These are phyloP conservation scores for Marmota flaviventris DNA, from an alignment of 2,113 vertebrate genomes.

Conservation along the genomic window DNA sequence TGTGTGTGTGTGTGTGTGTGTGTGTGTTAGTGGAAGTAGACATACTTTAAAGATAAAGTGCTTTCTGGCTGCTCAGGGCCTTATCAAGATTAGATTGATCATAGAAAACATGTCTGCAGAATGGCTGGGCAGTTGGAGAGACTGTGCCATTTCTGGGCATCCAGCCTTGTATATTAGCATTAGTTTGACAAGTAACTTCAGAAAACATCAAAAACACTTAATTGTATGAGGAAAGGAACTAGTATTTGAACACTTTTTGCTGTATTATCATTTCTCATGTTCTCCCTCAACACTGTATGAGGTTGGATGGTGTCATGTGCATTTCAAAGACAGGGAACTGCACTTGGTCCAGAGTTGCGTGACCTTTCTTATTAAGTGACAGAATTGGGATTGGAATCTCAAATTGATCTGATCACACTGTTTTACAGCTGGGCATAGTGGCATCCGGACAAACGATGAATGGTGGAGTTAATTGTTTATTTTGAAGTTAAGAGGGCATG, in stretches of 20 bases:
- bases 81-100: slow-evolving; percentile 17
- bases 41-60: neutral
- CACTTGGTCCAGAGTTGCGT: neutral
- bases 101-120: neutral
- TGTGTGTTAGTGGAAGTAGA: neutral
- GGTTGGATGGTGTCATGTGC: neutral
- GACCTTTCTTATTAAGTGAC: neutral
- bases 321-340: neutral
- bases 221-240: neutral
- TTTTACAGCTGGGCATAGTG: neutral
- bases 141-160: neutral
- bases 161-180: neutral
- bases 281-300: neutral
- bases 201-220: neutral
- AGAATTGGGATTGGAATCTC: slow-evolving; percentile 31
- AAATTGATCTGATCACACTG: neutral
- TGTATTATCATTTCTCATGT: neutral
- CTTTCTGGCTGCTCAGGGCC: neutral
- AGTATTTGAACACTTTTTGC: neutral
- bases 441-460: neutral
- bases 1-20: neutral
- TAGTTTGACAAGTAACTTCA: neutral
- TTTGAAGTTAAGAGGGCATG: neutral
- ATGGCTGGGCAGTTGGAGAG: neutral
- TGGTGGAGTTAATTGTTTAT: neutral